Conservation (phyloP, 2,113 vertebrate species). For the Solenodon paradoxus region DNA sequence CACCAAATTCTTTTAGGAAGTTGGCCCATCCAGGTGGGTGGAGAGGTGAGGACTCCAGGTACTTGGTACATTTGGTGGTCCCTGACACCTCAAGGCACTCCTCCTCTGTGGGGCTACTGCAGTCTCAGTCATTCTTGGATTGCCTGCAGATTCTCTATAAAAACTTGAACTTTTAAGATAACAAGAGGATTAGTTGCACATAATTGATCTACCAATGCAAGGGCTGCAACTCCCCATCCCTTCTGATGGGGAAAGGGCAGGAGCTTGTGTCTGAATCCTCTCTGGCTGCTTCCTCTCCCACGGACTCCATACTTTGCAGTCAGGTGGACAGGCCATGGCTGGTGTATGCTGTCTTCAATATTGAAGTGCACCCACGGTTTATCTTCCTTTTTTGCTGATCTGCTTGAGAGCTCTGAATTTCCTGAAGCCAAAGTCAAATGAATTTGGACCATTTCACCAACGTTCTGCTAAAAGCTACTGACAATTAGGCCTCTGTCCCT, state of each 20-base stretch:
- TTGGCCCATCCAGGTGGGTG: too few species aligned
- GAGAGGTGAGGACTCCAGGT: not conserved
- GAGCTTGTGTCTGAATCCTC: not conserved
- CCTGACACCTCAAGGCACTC: too few species aligned
- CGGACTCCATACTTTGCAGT: not conserved
- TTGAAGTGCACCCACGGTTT: not conserved
- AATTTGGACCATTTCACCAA: not conserved
- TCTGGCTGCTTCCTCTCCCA: not conserved
- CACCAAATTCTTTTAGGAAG: too few species aligned
- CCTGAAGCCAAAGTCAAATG: not conserved
- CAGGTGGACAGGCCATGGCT: rapidly evolving
- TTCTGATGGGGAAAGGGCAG: not conserved
- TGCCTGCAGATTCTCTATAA: not conserved
- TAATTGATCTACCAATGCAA: not conserved
- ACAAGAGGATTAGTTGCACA: not conserved
- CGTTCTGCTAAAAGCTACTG: not conserved
- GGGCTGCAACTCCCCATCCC: not conserved
- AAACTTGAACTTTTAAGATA: not conserved
- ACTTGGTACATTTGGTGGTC: not conserved
- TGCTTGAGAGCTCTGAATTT: not conserved
- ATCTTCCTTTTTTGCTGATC: not conserved
- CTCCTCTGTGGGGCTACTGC: not conserved
- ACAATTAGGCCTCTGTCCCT: not conserved
- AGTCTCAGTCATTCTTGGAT: not conserved
- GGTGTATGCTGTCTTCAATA: rapidly evolving